Percentiles rank a stretch among this genome's conserved stretches.
Evolutionary conservation across 2,797 vertebrate species (phyloP).

Genomic region (Poecilia gillii): DNA sequence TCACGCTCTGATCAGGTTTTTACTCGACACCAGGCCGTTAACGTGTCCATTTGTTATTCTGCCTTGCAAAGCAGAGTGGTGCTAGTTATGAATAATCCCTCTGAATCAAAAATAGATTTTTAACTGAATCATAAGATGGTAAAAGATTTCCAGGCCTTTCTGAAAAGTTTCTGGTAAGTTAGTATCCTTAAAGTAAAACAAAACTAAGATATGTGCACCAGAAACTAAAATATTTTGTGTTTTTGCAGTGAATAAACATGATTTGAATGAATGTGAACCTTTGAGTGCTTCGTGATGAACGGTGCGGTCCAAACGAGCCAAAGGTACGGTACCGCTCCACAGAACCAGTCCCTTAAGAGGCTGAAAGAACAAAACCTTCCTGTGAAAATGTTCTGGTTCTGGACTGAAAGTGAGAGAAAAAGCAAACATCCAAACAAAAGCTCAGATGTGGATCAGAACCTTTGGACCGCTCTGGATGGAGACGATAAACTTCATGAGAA

Average conservation of each 20-base stretch:
- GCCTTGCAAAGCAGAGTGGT: no score
- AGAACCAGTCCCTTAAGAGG: background rate
- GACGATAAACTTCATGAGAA: background rate
- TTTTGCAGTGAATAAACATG: background rate
- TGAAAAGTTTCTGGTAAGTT: no score
- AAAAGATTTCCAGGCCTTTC: no score
- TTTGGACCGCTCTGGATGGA: background rate
- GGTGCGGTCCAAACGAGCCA: background rate
- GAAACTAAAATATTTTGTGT: no score
- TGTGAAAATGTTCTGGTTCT: background rate
- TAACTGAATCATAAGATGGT: no score
- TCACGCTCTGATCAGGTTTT: no score
- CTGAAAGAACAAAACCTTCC: background rate
- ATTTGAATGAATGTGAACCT: background rate
- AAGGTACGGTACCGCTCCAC: background rate
- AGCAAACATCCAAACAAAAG: background rate
- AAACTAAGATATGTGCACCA: no score
- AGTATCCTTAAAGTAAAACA: no score
- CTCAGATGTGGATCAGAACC: background rate
- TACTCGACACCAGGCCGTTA: no score
- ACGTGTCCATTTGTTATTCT: no score
- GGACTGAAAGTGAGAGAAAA: background rate
- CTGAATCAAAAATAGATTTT: no score
- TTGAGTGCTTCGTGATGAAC: background rate
- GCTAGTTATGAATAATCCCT: no score